Base-by-base conservation (phyloP, 30 jellyfish, hydroid and myxozoan species). In the Clytia hemisphaerica region DNA sequence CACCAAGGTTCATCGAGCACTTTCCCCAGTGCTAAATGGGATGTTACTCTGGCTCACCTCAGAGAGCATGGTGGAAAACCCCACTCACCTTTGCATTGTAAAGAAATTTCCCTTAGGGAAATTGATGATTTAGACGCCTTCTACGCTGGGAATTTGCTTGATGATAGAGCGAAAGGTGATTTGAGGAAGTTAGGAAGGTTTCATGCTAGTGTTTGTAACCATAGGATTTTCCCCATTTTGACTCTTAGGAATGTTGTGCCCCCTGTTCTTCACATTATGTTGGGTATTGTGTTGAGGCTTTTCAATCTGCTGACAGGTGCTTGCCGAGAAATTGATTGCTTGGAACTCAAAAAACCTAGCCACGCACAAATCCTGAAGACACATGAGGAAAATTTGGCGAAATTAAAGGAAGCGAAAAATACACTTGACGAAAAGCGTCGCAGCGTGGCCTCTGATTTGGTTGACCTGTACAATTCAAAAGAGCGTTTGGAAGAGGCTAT, bases 211-310 rank as follows among this genome's bases (percentile, higher is more conserved):
- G 19, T 65, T 65, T 32, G 36, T 19, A 18, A 36, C 19, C 76
- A 16, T 33, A 75, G 36, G 34, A 65, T 65, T 40, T 65, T 65
- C 38, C 78, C 78, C 18, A 34, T 65, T 18, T 33, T 30, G n/a
- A n/a, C 75, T 10, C 28, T 65, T 33, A 33, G 22, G 0, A 72
- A 58, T 32, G 73, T 72, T 54, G 84, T 72, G 14, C 84, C 84
- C 19, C 84, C 84, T 15, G 84, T 72, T 51, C 31, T 72, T 71
- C 84, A 53, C 28, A 72, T 54, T 31, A 58, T 58, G 71, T 45
- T 72, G 27, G 84, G 81, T 19, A 69, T 69, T 24, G 48, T 77
- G 21, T 30, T 47, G 7, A 15, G 21, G 7, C 55, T 69, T 25
- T 47, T n/a, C 57, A 37, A 65, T 0, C 18, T 60, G 18, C 25